Evolutionary conservation across 2,888 invertebrate species (phyloP).

Genomic region (Lasioglossum zephyrum): DNA sequence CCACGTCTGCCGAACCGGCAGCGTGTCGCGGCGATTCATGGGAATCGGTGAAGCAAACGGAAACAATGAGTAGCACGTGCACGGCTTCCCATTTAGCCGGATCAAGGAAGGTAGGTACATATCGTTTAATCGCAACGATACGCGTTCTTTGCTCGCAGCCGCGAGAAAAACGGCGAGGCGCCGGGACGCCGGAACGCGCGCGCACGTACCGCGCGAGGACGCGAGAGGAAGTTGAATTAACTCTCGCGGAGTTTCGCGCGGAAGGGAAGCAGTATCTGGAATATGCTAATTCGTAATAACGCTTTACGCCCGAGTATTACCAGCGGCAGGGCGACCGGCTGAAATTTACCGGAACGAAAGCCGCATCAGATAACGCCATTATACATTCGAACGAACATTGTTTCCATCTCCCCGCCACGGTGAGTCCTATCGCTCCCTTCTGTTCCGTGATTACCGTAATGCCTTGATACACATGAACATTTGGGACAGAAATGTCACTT

Average conservation of each 20-base stretch:
- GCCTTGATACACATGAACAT: neutral
- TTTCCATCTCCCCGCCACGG: constrained; percentile 9
- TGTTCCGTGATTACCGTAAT: neutral
- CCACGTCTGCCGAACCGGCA: neutral
- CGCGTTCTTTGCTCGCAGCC: neutral
- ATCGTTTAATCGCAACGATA: constrained; percentile 17
- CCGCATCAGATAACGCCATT: constrained; percentile 50
- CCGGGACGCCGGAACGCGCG: neutral
- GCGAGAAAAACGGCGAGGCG: neutral
- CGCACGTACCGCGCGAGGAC: neutral
- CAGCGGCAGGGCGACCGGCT: neutral
- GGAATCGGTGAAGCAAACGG: neutral
- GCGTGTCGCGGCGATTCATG: neutral
- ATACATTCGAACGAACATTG: constrained; percentile 11
- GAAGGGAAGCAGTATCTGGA: constrained; percentile 21
- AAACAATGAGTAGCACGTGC: constrained; percentile 10
- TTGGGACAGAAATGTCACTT: neutral
- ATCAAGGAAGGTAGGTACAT: constrained; percentile 23
- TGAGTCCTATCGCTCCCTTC: constrained; percentile 1
- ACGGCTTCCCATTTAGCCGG: constrained; percentile 12
- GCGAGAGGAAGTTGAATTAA: constrained; percentile 12
- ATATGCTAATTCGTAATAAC: constrained; percentile 62
- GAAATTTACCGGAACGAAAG: constrained; percentile 49
- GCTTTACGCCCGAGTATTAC: constrained; percentile 8
- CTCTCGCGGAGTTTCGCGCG: neutral